Conservation (phyloP, 2,797 vertebrate genomes). For the Prionace glauca region DNA sequence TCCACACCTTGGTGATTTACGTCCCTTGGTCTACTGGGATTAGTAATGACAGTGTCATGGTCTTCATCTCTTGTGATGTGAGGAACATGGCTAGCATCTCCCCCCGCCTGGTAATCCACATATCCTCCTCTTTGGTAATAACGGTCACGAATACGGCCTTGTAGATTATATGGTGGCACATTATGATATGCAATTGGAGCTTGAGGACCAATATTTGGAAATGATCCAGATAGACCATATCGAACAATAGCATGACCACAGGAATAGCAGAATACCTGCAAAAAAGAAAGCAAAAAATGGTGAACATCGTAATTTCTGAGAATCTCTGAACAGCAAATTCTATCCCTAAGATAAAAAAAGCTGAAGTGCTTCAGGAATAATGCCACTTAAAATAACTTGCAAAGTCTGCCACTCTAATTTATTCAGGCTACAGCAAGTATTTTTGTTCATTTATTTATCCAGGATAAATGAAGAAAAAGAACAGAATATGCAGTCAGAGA, state of each 20-base stretch:
- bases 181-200: neutral
- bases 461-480: neutral
- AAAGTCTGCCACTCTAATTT: neutral
- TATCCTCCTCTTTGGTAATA: neutral
- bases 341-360: neutral
- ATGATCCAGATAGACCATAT: neutral
- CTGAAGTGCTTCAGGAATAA: neutral
- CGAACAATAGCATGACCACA: neutral
- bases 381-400: neutral
- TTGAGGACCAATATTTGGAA: neutral
- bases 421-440: neutral
- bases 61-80: neutral
- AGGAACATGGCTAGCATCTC: neutral
- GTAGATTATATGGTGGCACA: neutral
- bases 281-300: neutral
- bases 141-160: neutral
- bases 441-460: neutral
- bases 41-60: neutral
- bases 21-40: neutral
- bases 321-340: neutral
- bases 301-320: neutral
- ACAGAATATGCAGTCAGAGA: neutral
- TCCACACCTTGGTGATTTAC: neutral
- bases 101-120: conserved; percentile 29
- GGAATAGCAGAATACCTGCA: conserved; percentile 24